Conservation (phyloP, 1,140 invertebrate species). For the Grapholita molesta region DNA sequence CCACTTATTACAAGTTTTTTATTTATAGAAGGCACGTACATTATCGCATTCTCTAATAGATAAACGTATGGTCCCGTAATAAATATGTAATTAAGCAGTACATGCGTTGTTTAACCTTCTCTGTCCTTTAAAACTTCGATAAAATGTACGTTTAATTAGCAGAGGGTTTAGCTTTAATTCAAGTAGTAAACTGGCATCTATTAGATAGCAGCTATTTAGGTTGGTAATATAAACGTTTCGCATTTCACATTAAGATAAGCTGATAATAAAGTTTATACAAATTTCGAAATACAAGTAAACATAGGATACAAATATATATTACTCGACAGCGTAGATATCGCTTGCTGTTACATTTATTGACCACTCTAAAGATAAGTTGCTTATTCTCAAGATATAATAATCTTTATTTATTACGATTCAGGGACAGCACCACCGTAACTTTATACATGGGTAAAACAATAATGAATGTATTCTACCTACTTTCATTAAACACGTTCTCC, state of each 20-base stretch:
- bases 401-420: background rate
- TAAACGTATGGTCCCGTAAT: background rate
- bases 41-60: background rate
- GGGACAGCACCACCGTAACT: background rate
- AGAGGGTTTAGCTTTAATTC: background rate
- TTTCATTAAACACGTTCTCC: background rate
- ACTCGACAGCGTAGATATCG: background rate
- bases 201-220: background rate
- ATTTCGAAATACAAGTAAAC: background rate
- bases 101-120: constrained; percentile 3
- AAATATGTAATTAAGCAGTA: background rate
- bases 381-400: background rate
- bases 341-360: background rate
- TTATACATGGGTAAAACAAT: background rate
- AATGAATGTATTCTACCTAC: background rate
- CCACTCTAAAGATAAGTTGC: background rate
- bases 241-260: background rate
- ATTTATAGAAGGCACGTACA: background rate
- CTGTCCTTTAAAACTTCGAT: constrained; percentile 1
- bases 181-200: background rate
- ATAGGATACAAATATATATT: background rate
- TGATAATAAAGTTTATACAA: background rate
- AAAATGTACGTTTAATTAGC: background rate
- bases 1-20: background rate
- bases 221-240: background rate